Percentiles rank a stretch among this genome's conserved stretches.
phyloP scores from a whole-genome alignment of 1,140 invertebrate genomes.

The Sitophilus oryzae region DNA sequence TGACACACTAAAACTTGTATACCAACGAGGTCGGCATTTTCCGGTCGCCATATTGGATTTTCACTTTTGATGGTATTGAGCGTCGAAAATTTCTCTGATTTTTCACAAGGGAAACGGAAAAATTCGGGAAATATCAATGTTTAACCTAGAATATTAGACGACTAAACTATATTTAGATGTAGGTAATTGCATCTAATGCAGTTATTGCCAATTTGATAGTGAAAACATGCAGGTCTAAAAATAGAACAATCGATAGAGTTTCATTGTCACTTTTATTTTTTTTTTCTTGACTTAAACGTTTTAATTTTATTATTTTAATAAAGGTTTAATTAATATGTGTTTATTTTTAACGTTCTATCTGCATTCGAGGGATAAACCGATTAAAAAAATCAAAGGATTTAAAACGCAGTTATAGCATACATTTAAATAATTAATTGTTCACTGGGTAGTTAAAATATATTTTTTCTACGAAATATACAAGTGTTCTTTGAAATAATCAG shows the following conservation, averaged over 20 bases:
- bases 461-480: no score
- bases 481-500: no score
- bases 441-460: no score
- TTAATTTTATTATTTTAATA: no score
- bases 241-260: conserved; percentile 38
- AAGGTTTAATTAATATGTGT: no score
- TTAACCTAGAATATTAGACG: conserved; percentile 2
- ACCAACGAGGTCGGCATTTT: conserved; percentile 9
- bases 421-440: no score
- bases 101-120: not conserved
- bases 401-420: no score
- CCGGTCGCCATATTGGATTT: conserved; percentile 43
- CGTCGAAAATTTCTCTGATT: conserved; percentile 20
- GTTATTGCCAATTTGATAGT: conserved; percentile 27
- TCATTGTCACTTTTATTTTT: conserved; percentile 32
- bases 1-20: not conserved
- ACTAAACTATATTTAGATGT: conserved; percentile 3
- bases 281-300: conserved; percentile 9
- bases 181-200: conserved; percentile 2
- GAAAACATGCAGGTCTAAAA: conserved; percentile 34
- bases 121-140: not conserved
- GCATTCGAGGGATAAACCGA: no score
- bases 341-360: no score
- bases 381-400: no score
- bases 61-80: conserved; percentile 45